phyloP scores from a whole-genome alignment of 2,797 vertebrate species.

The Scarus forsteni region DNA sequence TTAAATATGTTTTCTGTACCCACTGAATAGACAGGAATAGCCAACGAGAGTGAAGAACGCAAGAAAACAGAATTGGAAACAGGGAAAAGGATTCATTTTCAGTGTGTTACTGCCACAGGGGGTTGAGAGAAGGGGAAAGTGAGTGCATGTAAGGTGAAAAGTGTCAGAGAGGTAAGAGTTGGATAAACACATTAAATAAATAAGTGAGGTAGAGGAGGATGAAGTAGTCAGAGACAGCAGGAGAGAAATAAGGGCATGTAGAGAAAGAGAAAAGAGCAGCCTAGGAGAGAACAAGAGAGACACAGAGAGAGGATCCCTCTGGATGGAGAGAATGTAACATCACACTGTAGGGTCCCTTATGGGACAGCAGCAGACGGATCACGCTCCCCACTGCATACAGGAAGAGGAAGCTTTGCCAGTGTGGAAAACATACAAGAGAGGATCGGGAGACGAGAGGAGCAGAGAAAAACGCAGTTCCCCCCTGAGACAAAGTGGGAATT shows the following conservation, averaged over 20 bases:
- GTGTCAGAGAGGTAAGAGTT: constrained; percentile 51
- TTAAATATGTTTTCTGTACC: background rate
- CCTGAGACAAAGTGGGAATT: constrained; percentile 76
- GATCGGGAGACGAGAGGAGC: constrained; percentile 68
- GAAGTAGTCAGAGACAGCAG: constrained; percentile 44
- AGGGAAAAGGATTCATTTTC: constrained; percentile 35
- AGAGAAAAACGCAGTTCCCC: constrained; percentile 75
- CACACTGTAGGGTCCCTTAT: constrained; percentile 74
- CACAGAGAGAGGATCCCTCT: constrained; percentile 59
- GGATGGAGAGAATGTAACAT: constrained; percentile 75
- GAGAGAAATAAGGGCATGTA: constrained; percentile 42
- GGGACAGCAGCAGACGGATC: constrained; percentile 74
- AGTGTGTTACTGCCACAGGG: constrained; percentile 12
- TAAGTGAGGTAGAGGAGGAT: constrained; percentile 40
- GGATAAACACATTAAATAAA: constrained; percentile 60
- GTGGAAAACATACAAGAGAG: constrained; percentile 80
- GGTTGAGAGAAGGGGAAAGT: constrained; percentile 1
- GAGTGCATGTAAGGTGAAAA: constrained; percentile 34
- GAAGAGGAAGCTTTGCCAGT: constrained; percentile 78
- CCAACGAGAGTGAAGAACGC: constrained; percentile 8
- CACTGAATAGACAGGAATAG: constrained; percentile 5
- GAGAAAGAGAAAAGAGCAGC: constrained; percentile 70
- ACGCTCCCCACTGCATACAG: constrained; percentile 72
- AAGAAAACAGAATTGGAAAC: constrained; percentile 34
- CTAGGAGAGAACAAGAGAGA: constrained; percentile 34